Evolutionary conservation across 2,888 invertebrate species (phyloP).

Genomic region (Salpingus planirostris): DNA sequence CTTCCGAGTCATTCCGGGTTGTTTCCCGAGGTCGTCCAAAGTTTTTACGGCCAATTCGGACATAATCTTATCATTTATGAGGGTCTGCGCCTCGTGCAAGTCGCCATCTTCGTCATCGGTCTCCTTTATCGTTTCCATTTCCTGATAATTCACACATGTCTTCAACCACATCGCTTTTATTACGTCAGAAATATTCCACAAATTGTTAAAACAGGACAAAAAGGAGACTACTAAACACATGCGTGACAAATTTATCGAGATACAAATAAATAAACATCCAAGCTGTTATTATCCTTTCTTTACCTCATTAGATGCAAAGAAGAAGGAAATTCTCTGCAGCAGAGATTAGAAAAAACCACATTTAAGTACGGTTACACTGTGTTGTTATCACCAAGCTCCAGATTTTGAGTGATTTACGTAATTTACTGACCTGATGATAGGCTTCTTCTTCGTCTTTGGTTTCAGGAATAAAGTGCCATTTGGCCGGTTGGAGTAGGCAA

Average conservation of each 20-base stretch:
- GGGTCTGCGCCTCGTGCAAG: constrained; percentile 37
- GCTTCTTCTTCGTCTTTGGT: constrained; percentile 47
- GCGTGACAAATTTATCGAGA: neutral
- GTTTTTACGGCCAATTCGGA: constrained; percentile 28
- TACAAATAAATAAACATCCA: too few relatives aligned
- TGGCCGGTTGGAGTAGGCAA: constrained; percentile 59
- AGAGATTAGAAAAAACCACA: too few relatives aligned
- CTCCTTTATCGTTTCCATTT: constrained; percentile 62
- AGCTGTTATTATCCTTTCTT: too few relatives aligned
- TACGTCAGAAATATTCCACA: neutral
- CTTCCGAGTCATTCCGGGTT: constrained; percentile 31
- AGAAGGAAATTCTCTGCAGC: constrained; percentile 40
- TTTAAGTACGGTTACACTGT: too few relatives aligned
- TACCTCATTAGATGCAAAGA: constrained; percentile 41
- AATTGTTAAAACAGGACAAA: neutral
- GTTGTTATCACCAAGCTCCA: too few relatives aligned
- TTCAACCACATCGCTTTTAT: neutral
- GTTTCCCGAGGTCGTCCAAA: constrained; percentile 33
- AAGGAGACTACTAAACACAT: neutral
- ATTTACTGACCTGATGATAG: constrained; percentile 35
- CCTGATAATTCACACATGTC: constrained; percentile 41
- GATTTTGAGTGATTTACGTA: too few relatives aligned
- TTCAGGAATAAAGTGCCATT: constrained; percentile 58
- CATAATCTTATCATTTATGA: constrained; percentile 28
- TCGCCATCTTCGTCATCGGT: constrained; percentile 53